Evolutionary conservation across 2,888 invertebrate genomes (phyloP), one percentile per base, ranked within the genome.

Genomic region (Ophion slaviceki): DNA sequence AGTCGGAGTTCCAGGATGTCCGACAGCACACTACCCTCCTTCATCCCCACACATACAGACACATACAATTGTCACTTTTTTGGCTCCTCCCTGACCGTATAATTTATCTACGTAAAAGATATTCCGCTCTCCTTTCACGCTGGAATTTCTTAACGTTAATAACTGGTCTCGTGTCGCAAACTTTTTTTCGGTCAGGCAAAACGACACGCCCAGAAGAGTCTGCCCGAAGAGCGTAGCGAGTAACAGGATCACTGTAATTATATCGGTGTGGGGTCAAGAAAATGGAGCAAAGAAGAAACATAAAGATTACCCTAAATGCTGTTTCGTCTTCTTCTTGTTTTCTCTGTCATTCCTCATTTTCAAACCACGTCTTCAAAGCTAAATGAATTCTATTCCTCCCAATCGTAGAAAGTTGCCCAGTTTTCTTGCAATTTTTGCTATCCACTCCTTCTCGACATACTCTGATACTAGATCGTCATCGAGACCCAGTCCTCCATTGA

Each of bases 61-160:
- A 28, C 64, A 47, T 20, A 40, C 59, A n/a, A 74, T 57, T 66
- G 62, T 76, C 82, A 79, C 84, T 85, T 84, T 79, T 85, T 82
- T 80, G 57, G 89, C 88, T 88, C 90, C 88, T 91, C 91, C 71
- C 90, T 88, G 88, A 88, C 88, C 87, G 89, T 89, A 91, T 92
- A 91, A 92, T 92, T 92, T 92, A 92, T 92, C 92, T 90, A 91
- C 91, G 90, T 88, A 87, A 87, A 88, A 90, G 91, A 92, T 92
- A 92, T 91, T 92, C 90, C 91, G 59, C 80, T 64, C 79, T 67
- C 74, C 20, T 77, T 74, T 32, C 57, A 45, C 66, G 66, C 36
- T 28, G 68, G 57, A 74, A 75, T 83, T 78, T 53, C 74, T 82
- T 70, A 14, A 53, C 80, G 45, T 72, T 47, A 24, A 59, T 72